Percentiles rank a stretch among this genome's conserved stretches.
phyloP scores from a whole-genome alignment of 2,113 vertebrate species.

The Alosa alosa region DNA sequence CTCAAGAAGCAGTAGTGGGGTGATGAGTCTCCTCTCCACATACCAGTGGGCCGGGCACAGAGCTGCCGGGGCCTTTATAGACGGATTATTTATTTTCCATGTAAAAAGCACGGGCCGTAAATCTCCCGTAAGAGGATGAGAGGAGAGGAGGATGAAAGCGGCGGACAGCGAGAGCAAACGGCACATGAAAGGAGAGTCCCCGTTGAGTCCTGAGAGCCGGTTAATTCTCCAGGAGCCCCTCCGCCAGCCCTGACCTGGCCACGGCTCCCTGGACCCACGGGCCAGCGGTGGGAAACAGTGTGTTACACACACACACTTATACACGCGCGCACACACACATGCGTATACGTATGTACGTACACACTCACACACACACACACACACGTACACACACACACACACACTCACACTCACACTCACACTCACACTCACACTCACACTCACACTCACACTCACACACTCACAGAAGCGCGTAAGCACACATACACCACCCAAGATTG shows the following conservation, averaged over 20 bases:
- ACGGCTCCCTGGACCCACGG: background rate
- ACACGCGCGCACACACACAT: background rate
- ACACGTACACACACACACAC: background rate
- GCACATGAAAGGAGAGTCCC: slow-evolving; percentile 43
- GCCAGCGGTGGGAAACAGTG: background rate
- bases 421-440: background rate
- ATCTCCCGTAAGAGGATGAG: slow-evolving; percentile 35
- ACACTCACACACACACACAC: background rate
- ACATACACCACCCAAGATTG: background rate
- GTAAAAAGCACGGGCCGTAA: slow-evolving; percentile 17
- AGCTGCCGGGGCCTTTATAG: background rate
- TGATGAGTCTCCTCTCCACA: background rate
- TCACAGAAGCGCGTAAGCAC: background rate
- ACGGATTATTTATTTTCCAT: slow-evolving; percentile 27
- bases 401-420: background rate
- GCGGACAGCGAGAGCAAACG: slow-evolving; percentile 9
- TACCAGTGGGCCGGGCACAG: background rate
- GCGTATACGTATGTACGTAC: too few relatives aligned
- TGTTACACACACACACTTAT: background rate
- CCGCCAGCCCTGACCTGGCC: background rate
- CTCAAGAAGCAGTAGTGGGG: background rate
- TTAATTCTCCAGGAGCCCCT: slow-evolving; percentile 27
- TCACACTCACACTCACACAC: background rate
- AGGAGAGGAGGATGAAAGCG: slow-evolving; percentile 41
- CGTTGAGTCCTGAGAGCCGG: slow-evolving; percentile 24